These are phyloP conservation scores for Dolichotis patagonum DNA, from an alignment of 2,113 vertebrate species.

Conservation along the genomic window DNA sequence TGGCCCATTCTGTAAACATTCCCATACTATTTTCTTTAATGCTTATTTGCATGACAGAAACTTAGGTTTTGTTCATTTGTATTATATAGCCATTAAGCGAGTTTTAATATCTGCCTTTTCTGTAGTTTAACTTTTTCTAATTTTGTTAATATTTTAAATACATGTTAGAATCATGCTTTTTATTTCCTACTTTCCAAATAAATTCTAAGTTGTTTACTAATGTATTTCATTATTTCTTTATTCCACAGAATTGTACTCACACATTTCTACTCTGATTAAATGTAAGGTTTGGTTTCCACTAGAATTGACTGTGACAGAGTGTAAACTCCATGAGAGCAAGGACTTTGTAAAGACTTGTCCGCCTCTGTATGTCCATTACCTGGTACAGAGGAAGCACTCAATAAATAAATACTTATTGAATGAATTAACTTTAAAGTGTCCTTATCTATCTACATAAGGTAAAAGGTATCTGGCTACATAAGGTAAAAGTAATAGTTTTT, in stretches of 20 bases:
- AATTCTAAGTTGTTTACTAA: constrained; percentile 75
- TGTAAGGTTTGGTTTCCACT: background rate
- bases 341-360: background rate
- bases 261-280: background rate
- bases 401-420: background rate
- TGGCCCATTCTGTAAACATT: constrained; percentile 81
- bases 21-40: constrained; percentile 73
- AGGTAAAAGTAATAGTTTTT: background rate
- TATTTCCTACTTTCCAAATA: constrained; percentile 75
- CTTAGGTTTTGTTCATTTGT: constrained; percentile 79
- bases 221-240: constrained; percentile 17
- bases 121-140: constrained; percentile 83
- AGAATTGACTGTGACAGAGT: background rate
- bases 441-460: background rate
- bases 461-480: background rate
- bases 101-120: constrained; percentile 76
- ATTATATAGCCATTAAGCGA: constrained; percentile 64
- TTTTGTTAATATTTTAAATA: constrained; percentile 82
- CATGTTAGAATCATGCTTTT: constrained; percentile 76
- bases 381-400: background rate
- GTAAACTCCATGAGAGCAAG: background rate
- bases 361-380: background rate
- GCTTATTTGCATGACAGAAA: constrained; percentile 84
- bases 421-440: background rate
- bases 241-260: background rate